phyloP scores from a whole-genome alignment of 2,113 vertebrate species.

The Apteryx mantelli region DNA sequence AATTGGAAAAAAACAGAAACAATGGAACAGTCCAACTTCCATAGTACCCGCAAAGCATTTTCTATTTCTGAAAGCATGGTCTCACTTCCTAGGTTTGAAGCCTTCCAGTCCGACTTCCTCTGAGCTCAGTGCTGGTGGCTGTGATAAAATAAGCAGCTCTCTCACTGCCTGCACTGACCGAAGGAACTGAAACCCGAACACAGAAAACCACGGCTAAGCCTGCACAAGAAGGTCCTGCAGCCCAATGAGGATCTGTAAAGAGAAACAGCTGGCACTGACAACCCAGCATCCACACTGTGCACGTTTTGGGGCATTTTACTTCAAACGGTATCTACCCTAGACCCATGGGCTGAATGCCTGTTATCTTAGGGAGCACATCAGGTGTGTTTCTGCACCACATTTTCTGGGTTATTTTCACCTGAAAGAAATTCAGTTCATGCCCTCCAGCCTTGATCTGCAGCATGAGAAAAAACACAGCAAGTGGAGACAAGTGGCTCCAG shows the following conservation, averaged over 20 bases:
- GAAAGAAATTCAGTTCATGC: too few species aligned
- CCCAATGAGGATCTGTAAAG: background rate
- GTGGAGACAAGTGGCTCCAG: background rate
- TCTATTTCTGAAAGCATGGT: background rate
- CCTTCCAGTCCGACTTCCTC: background rate
- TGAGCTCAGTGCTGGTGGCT: background rate
- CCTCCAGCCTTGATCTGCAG: background rate
- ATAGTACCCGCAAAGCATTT: background rate
- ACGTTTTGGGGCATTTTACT: background rate
- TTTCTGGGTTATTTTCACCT: background rate
- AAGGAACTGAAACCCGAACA: accelerated
- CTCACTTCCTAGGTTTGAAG: background rate
- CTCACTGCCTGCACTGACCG: background rate
- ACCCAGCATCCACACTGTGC: accelerated
- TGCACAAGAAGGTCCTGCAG: background rate
- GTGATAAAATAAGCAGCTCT: background rate
- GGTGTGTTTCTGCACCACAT: background rate
- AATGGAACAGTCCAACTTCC: background rate
- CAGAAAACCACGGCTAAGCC: background rate
- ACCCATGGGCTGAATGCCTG: background rate
- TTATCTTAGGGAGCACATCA: background rate
- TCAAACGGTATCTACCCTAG: too few species aligned
- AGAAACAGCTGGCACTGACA: too few species aligned
- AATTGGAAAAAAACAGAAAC: background rate
- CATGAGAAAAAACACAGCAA: background rate